Evolutionary conservation across 2,888 invertebrate genomes (phyloP).

Genomic region (Tetropium fuscum): DNA sequence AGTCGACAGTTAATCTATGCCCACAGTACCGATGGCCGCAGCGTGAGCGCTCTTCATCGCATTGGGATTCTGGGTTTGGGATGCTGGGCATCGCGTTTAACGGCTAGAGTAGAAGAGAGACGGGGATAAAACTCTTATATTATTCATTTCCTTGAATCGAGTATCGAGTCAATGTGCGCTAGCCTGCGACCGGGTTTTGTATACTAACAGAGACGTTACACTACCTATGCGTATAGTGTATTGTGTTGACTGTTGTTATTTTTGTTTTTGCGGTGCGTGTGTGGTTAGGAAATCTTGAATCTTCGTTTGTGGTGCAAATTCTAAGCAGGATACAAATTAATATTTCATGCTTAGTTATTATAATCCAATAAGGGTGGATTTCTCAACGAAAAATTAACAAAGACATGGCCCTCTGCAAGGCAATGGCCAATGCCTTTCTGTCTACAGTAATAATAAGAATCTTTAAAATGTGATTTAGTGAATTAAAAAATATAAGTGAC

Average conservation of each 20-base stretch:
- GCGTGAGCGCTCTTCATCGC: background rate
- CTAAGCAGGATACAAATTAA: background rate
- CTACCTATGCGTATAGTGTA: no score
- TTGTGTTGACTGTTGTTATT: conserved; percentile 22
- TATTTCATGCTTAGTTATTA: no score
- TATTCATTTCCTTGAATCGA: background rate
- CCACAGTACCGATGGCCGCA: no score
- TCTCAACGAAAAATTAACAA: background rate
- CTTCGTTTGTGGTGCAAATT: background rate
- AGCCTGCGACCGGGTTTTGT: conserved; percentile 10
- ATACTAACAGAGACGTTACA: no score
- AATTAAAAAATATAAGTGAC: conserved; percentile 4
- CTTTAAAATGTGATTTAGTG: conserved; percentile 9
- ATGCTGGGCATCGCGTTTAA: conserved; percentile 2
- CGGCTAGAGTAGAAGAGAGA: background rate
- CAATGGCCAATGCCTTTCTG: no score
- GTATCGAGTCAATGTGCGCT: conserved; percentile 5
- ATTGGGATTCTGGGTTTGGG: background rate
- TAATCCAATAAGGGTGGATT: no score
- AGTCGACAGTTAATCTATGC: no score
- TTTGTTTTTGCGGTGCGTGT: conserved; percentile 19
- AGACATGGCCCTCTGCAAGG: background rate
- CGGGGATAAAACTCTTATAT: background rate
- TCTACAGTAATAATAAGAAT: background rate
- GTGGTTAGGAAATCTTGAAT: background rate